Evolutionary conservation across 1,140 invertebrate genomes (phyloP), one percentile per base, ranked within the genome.

Genomic region (Potamilus streckersoni): DNA sequence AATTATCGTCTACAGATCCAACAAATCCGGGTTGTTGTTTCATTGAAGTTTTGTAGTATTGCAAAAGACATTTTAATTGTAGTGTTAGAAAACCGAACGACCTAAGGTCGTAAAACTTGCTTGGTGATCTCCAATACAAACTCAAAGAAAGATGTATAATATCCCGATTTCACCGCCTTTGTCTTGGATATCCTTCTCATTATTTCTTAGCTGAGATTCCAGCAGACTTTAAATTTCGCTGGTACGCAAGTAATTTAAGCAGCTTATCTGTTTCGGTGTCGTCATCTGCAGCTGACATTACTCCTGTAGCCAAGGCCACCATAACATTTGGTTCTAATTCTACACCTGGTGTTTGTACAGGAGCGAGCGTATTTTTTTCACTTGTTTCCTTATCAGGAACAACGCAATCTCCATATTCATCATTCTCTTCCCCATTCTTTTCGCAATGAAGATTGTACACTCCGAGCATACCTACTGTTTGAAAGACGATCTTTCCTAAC

Each of bases 21-120:
- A 71, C 68, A 15, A 75, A 64, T 17, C 79, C 76, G n/a, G n/a
- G 76, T 27, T 27, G 61, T 71, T 78, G 71, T 69, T 74, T 69
- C 11, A 78, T 57, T 17, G 60, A 63, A 60, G 66, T 70, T 71
- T 69, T 78, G 20, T 74, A 71, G 14, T 66, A 66, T 16, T 20
- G 55, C 20, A 74, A 19, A 15, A 56, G 56, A 57, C 20, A 38
- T 58, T n/a, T 57, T 49, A 65, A 69, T 15, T 59, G 71, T 56
- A 78, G 63, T 17, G 58, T 15, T 14, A 74, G 27, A 57, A 73
- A 57, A 13, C 62, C 58, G 63, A 65, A 72, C 2, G 58, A 20
- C 31, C 71, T 61, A 38, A 73, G 73, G 56, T 67, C 61, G 3
- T 77, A 19, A 23, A 70, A 74, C 0, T 71, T 68, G 23, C 66